Percentiles rank a stretch among this genome's conserved stretches.
These are phyloP conservation scores for Leptinotarsa tumamoca DNA, from an alignment of 2,888 invertebrate species.

Conservation along the genomic window DNA sequence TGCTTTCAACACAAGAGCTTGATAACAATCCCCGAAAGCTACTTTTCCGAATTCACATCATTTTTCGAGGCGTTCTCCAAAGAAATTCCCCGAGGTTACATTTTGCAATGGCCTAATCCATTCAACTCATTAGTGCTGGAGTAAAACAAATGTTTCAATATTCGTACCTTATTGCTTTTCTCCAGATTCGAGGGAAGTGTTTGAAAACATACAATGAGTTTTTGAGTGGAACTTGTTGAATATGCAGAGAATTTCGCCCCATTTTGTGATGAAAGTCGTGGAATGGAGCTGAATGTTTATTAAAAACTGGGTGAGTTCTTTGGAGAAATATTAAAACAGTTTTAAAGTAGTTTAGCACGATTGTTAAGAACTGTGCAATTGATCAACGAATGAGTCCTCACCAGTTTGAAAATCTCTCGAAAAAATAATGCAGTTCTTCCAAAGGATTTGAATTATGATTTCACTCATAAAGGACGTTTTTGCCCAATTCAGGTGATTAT, in stretches of 20 bases:
- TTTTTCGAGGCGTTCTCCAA: not conserved
- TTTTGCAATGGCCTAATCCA: slow-evolving; percentile 6
- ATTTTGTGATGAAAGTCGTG: not conserved
- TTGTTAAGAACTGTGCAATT: too few relatives aligned
- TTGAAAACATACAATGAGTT: slow-evolving; percentile 15
- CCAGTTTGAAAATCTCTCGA: too few relatives aligned
- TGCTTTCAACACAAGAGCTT: not conserved
- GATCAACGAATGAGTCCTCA: too few relatives aligned
- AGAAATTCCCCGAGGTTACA: not conserved
- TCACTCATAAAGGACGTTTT: too few relatives aligned
- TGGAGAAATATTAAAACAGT: too few relatives aligned
- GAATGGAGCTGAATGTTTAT: too few relatives aligned
- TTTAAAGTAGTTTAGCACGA: too few relatives aligned
- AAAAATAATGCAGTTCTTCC: too few relatives aligned
- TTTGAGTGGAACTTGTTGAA: slow-evolving; percentile 3
- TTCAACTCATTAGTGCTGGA: slow-evolving; percentile 4
- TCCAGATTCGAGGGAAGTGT: slow-evolving; percentile 5
- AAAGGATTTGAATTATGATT: too few relatives aligned
- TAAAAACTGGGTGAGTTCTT: too few relatives aligned
- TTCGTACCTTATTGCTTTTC: not conserved
- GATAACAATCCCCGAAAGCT: slow-evolving; percentile 4
- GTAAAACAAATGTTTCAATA: slow-evolving; percentile 12
- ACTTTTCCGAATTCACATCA: slow-evolving; percentile 8
- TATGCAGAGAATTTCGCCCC: not conserved
- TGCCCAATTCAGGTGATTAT: too few relatives aligned